Conservation (phyloP, 1,140 invertebrate genomes). For the Polyergus mexicanus region DNA sequence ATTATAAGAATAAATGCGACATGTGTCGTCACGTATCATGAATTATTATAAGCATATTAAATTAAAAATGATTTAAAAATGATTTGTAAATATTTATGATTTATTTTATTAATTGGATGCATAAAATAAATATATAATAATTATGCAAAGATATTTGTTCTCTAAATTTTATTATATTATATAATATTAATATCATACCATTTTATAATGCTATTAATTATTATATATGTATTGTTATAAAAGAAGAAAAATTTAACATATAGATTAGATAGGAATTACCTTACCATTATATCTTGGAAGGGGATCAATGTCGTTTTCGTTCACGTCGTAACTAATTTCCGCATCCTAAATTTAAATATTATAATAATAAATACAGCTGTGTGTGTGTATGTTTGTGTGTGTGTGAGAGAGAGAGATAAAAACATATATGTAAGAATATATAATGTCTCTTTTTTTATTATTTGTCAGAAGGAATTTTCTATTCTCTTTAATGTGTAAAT, state of each 20-base stretch:
- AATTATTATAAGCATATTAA: neutral
- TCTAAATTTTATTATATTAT: neutral
- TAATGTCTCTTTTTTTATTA: neutral
- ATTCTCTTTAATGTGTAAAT: neutral
- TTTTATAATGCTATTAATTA: neutral
- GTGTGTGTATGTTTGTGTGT: no score
- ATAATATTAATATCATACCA: neutral
- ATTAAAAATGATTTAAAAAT: slow-evolving; percentile 3
- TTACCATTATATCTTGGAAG: slow-evolving; percentile 89
- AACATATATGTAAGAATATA: neutral
- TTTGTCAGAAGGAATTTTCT: neutral
- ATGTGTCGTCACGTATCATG: neutral
- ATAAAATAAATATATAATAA: neutral
- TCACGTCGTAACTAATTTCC: slow-evolving; percentile 94
- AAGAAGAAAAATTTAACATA: neutral
- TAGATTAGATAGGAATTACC: slow-evolving; percentile 67
- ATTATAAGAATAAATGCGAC: neutral
- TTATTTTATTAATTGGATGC: neutral
- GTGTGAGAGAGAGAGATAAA: neutral
- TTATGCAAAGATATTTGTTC: neutral
- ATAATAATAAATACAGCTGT: neutral
- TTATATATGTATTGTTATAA: slow-evolving; percentile 9
- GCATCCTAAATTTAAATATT: slow-evolving; percentile 89
- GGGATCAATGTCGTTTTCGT: slow-evolving; percentile 92
- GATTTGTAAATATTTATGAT: neutral